Evolutionary conservation across 2,888 invertebrate species (phyloP).

Genomic region (Drosophila ustulata): DNA sequence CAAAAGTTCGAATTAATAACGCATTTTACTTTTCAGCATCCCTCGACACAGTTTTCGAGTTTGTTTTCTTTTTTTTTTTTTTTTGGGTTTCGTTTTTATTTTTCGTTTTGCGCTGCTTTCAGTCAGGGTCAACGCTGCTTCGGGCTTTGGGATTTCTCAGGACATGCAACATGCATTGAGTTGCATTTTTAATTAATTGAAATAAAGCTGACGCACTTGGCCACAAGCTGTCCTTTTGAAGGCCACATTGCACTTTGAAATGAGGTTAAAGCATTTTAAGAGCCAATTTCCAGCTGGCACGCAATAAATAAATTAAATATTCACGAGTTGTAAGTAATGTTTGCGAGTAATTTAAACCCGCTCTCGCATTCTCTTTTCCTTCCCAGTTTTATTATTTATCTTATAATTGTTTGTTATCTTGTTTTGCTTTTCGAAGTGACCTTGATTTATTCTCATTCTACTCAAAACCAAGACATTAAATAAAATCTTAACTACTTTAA

Average conservation of each 20-base stretch:
- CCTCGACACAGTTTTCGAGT: conserved; percentile 51
- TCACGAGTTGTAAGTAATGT: conserved; percentile 6
- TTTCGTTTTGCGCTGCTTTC: conserved; percentile 9
- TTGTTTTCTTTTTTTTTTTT: background rate
- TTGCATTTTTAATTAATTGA: conserved; percentile 74
- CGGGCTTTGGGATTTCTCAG: conserved; percentile 37
- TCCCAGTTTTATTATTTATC: background rate
- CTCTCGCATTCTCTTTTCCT: conserved; percentile 3
- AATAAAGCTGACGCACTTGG: conserved; percentile 56
- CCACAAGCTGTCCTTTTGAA: conserved; percentile 43
- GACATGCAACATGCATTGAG: conserved; percentile 61
- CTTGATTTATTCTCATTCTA: background rate
- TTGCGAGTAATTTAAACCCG: conserved; percentile 3
- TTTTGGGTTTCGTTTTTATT: conserved; percentile 2
- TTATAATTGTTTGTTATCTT: conserved; percentile 5
- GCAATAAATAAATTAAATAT: conserved; percentile 16
- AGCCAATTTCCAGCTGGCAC: conserved; percentile 28
- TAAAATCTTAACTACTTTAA: conserved; percentile 51
- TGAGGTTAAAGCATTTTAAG: conserved; percentile 36
- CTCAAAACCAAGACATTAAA: conserved; percentile 6
- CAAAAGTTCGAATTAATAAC: conserved; percentile 57
- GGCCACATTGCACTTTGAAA: conserved; percentile 40
- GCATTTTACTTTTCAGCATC: conserved; percentile 51
- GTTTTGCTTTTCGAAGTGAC: background rate
- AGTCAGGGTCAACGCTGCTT: conserved; percentile 48